Conservation (phyloP, 2,797 vertebrate species). For the Poecilia velifera region DNA sequence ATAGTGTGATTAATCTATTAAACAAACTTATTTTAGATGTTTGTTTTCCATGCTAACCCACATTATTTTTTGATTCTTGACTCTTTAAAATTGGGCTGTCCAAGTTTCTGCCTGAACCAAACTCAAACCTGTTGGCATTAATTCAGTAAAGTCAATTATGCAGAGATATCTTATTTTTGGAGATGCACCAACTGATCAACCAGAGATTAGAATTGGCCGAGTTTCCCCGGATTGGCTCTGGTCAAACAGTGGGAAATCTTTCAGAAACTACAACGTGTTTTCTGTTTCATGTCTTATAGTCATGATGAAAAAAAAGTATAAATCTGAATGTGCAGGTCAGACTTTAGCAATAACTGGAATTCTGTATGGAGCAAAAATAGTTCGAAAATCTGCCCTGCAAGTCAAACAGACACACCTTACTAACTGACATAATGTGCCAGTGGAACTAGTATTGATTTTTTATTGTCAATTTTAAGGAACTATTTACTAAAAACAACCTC, state of each 20-base stretch:
- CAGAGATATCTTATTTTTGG: not conserved
- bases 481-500: too few species aligned
- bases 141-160: not conserved
- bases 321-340: not conserved
- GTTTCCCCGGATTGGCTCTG: not conserved
- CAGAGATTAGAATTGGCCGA: not conserved
- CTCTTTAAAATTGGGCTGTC: not conserved
- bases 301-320: not conserved
- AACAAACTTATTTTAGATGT: not conserved
- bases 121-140: not conserved
- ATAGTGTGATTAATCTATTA: not conserved
- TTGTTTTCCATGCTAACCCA: not conserved
- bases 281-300: not conserved
- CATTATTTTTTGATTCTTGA: not conserved
- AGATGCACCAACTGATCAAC: not conserved
- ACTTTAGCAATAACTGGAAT: not conserved
- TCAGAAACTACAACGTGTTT: not conserved
- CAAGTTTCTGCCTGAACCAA: not conserved
- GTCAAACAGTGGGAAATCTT: not conserved
- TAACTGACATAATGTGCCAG: not conserved
- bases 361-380: not conserved
- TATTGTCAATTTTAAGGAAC: too few species aligned
- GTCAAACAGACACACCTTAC: not conserved
- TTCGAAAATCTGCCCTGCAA: not conserved
- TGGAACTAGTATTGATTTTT: too few species aligned